Evolutionary conservation across 2,113 vertebrate species (phyloP).

Genomic region (Trochalopteron elliotii): DNA sequence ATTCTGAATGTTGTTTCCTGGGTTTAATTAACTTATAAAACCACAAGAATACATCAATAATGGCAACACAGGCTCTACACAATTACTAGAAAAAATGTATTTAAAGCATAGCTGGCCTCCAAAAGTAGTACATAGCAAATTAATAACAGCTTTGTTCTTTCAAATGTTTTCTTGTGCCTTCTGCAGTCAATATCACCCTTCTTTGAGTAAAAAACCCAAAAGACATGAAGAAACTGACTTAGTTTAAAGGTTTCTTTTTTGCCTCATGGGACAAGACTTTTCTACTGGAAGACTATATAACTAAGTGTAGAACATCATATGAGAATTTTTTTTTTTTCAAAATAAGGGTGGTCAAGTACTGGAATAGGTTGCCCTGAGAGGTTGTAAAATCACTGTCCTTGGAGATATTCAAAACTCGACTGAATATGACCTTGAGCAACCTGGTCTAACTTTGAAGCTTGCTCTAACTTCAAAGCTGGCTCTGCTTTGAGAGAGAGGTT

Average conservation of each 20-base stretch:
- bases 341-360: constrained; percentile 17
- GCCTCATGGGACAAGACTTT: not conserved
- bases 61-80: not conserved
- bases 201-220: not conserved
- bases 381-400: constrained; percentile 21
- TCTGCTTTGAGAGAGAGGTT: constrained; percentile 40
- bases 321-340: not conserved
- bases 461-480: constrained; percentile 52
- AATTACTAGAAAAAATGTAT: not conserved
- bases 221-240: not conserved
- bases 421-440: constrained; percentile 58
- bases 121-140: not conserved
- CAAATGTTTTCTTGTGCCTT: not conserved
- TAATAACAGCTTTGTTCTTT: not conserved
- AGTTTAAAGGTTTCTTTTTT: not conserved
- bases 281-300: not conserved
- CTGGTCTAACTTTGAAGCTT: constrained; percentile 48
- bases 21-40: not conserved
- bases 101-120: not conserved
- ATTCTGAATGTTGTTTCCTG: not conserved
- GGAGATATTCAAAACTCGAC: constrained; percentile 14
- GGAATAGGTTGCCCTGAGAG: not conserved
- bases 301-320: not conserved
- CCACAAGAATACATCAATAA: not conserved
- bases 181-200: not conserved